Conservation (phyloP, 2,888 invertebrate species). For the Pristionchus maxplancki region DNA sequence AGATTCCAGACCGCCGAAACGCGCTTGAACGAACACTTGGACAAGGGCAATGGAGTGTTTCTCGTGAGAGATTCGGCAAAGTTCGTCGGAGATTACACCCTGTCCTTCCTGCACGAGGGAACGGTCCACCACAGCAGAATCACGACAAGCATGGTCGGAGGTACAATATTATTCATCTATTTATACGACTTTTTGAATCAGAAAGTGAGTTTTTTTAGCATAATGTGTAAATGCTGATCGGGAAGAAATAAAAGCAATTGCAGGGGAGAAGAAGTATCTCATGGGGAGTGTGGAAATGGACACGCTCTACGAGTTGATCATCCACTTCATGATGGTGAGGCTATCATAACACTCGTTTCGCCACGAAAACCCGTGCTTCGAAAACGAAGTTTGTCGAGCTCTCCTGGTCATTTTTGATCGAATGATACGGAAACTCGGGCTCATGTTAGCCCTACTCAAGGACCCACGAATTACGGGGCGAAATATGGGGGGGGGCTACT, state of each 20-base stretch:
- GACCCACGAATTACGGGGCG: no score
- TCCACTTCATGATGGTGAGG: slow-evolving; percentile 70
- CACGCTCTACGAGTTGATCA: slow-evolving; percentile 77
- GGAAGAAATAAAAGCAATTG: no score
- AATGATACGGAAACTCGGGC: no score
- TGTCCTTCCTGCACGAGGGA: slow-evolving; percentile 87
- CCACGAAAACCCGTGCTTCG: no score
- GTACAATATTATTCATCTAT: slow-evolving; percentile 53
- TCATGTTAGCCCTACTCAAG: no score
- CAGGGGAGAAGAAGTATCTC: slow-evolving; percentile 76
- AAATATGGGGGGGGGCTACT: no score
- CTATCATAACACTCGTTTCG: no score
- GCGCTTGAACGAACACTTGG: slow-evolving; percentile 70
- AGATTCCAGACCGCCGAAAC: slow-evolving; percentile 65
- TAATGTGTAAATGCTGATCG: neutral
- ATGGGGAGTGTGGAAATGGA: slow-evolving; percentile 75
- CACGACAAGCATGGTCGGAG: slow-evolving; percentile 69
- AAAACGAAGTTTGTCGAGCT: neutral
- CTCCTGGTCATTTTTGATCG: no score
- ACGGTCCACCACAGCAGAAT: slow-evolving; percentile 77
- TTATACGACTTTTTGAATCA: no score
- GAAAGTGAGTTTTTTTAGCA: neutral
- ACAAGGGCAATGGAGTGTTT: slow-evolving; percentile 91
- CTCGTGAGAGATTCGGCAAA: slow-evolving; percentile 93
- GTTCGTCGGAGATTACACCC: slow-evolving; percentile 90